Base-by-base conservation (phyloP, 2,888 invertebrate species). In the Cephus pulcher region DNA sequence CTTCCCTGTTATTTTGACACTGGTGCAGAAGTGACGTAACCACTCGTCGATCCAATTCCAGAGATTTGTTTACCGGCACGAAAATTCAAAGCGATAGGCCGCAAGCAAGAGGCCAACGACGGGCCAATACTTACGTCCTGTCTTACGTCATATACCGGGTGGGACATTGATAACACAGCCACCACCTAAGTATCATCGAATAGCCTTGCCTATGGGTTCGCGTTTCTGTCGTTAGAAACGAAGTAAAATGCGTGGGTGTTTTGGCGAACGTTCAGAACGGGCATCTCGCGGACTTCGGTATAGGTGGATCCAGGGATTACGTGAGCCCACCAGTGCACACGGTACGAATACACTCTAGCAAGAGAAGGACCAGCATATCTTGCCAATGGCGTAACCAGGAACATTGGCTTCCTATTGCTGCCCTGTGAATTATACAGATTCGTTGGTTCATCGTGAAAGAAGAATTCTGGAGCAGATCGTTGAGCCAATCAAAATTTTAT, bases 181-280 rank as follows among this genome's bases (percentile, higher is more conserved):
- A 15, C 71, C 30, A 12, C 12, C 32, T 12, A 32, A 23, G 56
- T 32, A 56, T 56, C 56, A 9, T 56, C 23, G 23, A 56, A 23
- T 9, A 56, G 23, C 56, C 56, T 56, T 15, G 56, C 23, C 23
- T 9, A 2, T 15, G 56, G 23, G 1, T 6, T 56, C 23, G 1
- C 56, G 56, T 23, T 6, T 23, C 56, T 23, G 1, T 56, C 56
- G 9, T 9, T 23, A 23, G 2, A 23, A 56, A 56, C 56, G 23
- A 2, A 2, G 56, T 2, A 40, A 71, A 34, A 34, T 37, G 78
- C 79, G 83, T 83, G 80, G 83, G 82, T 79, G 83, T 77, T 80
- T 83, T 83, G 82, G 82, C 83, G 79, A 79, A 78, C 76, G 78
- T 71, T 78, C 78, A 78, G 76, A 78, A 75, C 76, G 75, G 76